A percentile compares a stretch with the other conserved stretches of the same genome.
Evolutionary conservation across 1,140 invertebrate genomes (phyloP).

Genomic region (Stegodyphus dumicola): DNA sequence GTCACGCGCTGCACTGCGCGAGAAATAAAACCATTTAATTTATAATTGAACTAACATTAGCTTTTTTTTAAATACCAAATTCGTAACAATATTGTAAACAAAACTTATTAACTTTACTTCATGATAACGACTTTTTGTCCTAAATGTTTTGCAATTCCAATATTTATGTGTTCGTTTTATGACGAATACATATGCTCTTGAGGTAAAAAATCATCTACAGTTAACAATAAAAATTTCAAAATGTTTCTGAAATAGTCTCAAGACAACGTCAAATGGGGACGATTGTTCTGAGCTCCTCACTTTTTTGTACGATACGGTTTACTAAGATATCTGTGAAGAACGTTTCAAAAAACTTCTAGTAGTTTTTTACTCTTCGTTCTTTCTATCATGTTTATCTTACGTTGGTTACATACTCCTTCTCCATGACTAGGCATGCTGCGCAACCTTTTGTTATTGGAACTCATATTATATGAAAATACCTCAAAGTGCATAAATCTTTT

Average conservation of each 20-base stretch:
- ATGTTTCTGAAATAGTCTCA: not conserved
- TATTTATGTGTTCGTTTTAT: not conserved
- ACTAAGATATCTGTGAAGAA: not conserved
- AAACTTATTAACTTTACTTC: not conserved
- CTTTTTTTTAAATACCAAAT: no score
- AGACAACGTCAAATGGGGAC: not conserved
- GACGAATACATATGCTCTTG: not conserved
- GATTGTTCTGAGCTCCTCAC: not conserved
- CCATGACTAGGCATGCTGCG: not conserved
- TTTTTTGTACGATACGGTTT: not conserved
- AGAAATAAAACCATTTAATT: no score
- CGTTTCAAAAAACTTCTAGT: not conserved
- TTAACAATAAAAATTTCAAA: not conserved
- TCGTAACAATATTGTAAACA: no score
- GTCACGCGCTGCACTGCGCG: no score
- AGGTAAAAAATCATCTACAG: not conserved
- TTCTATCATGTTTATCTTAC: not conserved
- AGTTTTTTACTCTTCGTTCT: not conserved
- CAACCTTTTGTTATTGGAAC: no score
- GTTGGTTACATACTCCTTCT: not conserved
- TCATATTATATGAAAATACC: not conserved
- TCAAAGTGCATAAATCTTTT: not conserved
- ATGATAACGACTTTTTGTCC: not conserved
- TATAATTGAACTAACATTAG: no score
- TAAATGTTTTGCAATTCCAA: not conserved